Evolutionary conservation across 1,140 invertebrate genomes (phyloP), one percentile per base, ranked within the genome.

Genomic region (Philotrypesis tridentata): DNA sequence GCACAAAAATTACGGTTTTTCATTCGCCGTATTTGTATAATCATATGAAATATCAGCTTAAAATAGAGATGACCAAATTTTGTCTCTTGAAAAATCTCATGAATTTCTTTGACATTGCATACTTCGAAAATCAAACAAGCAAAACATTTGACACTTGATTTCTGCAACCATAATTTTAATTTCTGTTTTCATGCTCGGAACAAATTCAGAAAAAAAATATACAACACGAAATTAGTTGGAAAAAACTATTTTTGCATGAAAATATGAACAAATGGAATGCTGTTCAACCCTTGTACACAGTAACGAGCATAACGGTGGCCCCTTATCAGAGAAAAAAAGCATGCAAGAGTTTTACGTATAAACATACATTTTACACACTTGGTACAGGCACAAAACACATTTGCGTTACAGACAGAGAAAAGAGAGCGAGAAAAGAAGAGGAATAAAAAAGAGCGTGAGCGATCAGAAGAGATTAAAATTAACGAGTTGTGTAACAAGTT

Each of bases 1-100:
- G 89, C 89, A 91, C 90, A 92, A 91, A 88, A 86, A 83, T 55
- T 55, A 7, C 48, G 21, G 48, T 8, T 6, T 7, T 55, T 55
- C 5, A 55, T 60, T 79, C 21, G 29, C 37, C 40, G 27, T 70
- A 23, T 72, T 55, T 70, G 63, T 73, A 37, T 5, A 21, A 55
- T 55, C 33, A 37, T 55, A 43, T 27, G n/a, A n/a, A n/a, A n/a
- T 27, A 27, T 29, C 25, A 25, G 25, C 14, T 27, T 65, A 65
- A 27, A 65, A 3, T 29, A 14, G 55, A 60, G 55, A 43, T 73
- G 33, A 80, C 7, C 2, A 80, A 33, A 55, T 80, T 72, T 80
- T 55, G 17, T 21, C 21, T 55, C 48, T 21, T n/a, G 48, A 55
- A 21, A n/a, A 55, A 2, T 17, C 48, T 55, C 21, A 21, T 21